These are phyloP conservation scores for Magallana gigas DNA, from an alignment of 1,140 invertebrate species.

Conservation along the genomic window DNA sequence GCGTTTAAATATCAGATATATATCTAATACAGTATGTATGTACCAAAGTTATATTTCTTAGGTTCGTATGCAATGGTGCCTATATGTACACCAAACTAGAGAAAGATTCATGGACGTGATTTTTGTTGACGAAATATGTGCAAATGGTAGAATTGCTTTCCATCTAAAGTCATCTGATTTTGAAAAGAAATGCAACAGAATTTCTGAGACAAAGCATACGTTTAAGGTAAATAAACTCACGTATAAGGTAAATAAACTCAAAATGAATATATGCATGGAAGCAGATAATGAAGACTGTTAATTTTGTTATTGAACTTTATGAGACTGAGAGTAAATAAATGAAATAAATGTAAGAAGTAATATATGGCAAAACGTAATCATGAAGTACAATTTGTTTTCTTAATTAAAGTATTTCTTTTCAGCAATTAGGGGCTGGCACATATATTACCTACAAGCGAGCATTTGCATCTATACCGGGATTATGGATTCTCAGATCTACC, in stretches of 20 bases:
- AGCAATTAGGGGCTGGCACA: background rate
- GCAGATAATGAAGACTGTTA: too few relatives aligned
- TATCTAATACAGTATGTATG: too few relatives aligned
- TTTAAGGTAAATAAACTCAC: background rate
- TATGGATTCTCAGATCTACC: constrained; percentile 52
- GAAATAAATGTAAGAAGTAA: too few relatives aligned
- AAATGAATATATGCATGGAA: background rate
- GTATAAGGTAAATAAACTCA: background rate
- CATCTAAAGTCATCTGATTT: background rate
- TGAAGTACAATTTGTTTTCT: too few relatives aligned
- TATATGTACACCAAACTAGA: too few relatives aligned
- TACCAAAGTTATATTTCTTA: too few relatives aligned
- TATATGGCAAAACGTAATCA: too few relatives aligned
- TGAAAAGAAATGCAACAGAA: background rate
- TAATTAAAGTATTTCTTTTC: too few relatives aligned
- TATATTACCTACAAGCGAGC: constrained; percentile 25
- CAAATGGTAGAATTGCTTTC: constrained; percentile 1
- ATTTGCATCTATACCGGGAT: constrained; percentile 44
- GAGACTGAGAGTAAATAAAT: too few relatives aligned
- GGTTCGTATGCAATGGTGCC: too few relatives aligned
- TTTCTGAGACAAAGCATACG: background rate
- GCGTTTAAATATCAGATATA: too few relatives aligned
- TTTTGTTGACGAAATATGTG: constrained; percentile 27
- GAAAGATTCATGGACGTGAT: background rate
- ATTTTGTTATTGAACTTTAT: too few relatives aligned